These are phyloP conservation scores for Helleia helle DNA, from an alignment of 2,888 invertebrate genomes.

Conservation along the genomic window DNA sequence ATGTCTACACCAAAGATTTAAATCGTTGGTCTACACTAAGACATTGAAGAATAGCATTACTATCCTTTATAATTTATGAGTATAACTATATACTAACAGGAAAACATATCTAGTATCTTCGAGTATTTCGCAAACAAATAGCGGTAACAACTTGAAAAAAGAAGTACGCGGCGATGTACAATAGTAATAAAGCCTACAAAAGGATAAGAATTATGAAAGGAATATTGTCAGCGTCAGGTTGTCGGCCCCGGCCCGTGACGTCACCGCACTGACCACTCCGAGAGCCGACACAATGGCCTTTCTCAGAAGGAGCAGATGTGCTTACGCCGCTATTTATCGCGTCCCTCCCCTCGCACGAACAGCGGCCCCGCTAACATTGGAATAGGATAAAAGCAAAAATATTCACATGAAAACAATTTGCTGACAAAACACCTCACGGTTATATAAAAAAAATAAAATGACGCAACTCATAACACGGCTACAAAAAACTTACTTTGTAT, in stretches of 20 bases:
- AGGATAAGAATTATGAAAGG: constrained; percentile 25
- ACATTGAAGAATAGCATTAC: not conserved
- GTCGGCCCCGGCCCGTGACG: constrained; percentile 69
- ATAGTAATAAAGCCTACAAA: constrained; percentile 3
- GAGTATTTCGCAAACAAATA: not conserved
- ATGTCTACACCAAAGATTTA: no score
- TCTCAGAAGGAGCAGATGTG: constrained; percentile 71
- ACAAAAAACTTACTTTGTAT: constrained; percentile 50
- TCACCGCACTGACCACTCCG: constrained; percentile 67
- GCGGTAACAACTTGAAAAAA: not conserved
- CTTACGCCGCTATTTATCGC: constrained; percentile 53
- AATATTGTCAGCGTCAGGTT: constrained; percentile 48
- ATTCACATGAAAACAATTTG: constrained; percentile 7
- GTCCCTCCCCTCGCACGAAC: constrained; percentile 34
- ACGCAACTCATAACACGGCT: constrained; percentile 24
- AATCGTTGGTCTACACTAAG: no score
- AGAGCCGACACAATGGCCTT: constrained; percentile 66
- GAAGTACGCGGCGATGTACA: constrained; percentile 1
- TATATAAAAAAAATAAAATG: constrained; percentile 11
- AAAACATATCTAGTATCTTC: not conserved
- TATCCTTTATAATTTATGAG: not conserved
- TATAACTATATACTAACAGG: not conserved
- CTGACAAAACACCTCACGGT: constrained; percentile 2
- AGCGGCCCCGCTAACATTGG: constrained; percentile 35
- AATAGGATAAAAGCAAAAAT: constrained; percentile 13